Base-by-base conservation (phyloP, 2,113 vertebrate genomes). In the Propithecus coquereli region DNA sequence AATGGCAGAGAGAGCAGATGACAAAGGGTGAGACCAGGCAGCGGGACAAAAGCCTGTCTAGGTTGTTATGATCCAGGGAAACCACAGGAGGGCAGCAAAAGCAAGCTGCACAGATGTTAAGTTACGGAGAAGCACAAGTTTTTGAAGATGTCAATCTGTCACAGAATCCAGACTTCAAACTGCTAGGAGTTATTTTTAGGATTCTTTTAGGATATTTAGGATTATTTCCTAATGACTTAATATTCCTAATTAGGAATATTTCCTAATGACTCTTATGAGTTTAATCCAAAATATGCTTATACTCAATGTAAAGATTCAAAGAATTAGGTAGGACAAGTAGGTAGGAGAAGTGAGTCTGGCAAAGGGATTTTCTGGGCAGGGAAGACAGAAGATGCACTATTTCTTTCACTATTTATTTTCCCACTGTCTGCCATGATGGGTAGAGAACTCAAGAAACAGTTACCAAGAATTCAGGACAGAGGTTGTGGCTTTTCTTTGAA, bases 11-110 rank as follows among this genome's bases (percentile, higher is more conserved):
- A 89, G 59, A 61, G 63, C 84, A 2, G 20, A 43, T 47, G 50
- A 84, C 92, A 57, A 84, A 94, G 61, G 57, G 16, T 68, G 74
- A 94, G 74, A 63, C 2, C 8, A 1, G 22, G 66, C 52, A 45
- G 47, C 57, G 34, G 90, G 83, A 94, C 92, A 18, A 89, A 95
- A 85, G 47, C 14, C 32, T 20, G 5, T 16, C 4, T 10, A 40
- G 16, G 20, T 11, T 80, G 65, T 87, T 54, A 34, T 54, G 61
- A 74, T 43, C 34, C 30, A 43, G 20, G 25, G 65, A 50, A 66
- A 52, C 94, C 95, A 94, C 92, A 13, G 37, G 85, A 47, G 82
- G 95, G 97, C 95, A 92, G 95, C 61, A 95, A 81, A 87, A 40
- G 52, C 76, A 71, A 80, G 71, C 65, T 50, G 7, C 54, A 16